These are phyloP conservation scores for Pelagia noctiluca DNA, from an alignment of 30 jellyfish, hydroid and myxozoan genomes.

Conservation along the genomic window DNA sequence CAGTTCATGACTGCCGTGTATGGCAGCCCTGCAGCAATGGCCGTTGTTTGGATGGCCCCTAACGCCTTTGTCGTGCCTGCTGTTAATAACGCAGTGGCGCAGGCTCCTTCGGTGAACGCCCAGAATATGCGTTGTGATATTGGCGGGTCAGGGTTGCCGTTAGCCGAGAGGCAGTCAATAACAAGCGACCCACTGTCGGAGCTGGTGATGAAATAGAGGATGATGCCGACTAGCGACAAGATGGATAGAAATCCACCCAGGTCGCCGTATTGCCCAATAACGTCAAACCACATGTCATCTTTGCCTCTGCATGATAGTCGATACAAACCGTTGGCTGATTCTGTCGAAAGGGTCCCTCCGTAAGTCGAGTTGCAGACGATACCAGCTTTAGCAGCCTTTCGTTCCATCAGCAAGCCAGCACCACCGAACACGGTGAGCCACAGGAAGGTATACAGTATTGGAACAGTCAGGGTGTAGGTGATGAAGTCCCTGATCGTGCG, in stretches of 20 bases:
- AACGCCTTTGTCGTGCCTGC: conserved; percentile 91
- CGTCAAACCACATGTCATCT: conserved; percentile 96
- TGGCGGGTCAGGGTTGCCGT: conserved; percentile 99
- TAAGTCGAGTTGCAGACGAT: conserved; percentile 75
- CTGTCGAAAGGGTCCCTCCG: conserved; percentile 69
- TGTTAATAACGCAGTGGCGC: conserved; percentile 89
- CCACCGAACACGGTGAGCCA: conserved; percentile 97
- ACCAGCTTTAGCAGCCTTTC: conserved; percentile 82
- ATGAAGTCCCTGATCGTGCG: conserved; percentile 91
- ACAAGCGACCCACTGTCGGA: conserved; percentile 97
- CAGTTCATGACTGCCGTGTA: conserved; percentile 87
- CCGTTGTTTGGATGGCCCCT: conserved; percentile 84
- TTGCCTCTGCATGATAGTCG: conserved; percentile 82
- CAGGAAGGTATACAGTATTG: conserved; percentile 81
- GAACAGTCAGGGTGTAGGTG: conserved; percentile 86
- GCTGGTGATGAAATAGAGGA: conserved; percentile 88
- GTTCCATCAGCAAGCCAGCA: conserved; percentile 82
- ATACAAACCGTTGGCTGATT: conserved; percentile 49
- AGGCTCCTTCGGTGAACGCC: conserved; percentile 98
- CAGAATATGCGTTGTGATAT: conserved; percentile 88
- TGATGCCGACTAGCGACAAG: conserved; percentile 83
- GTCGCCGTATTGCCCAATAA: conserved; percentile 82
- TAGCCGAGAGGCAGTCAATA: conserved; percentile 95
- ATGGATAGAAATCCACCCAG: conserved; percentile 83
- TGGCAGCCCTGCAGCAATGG: conserved; percentile 91